A percentile compares a stretch with the other conserved stretches of the same genome.
These are phyloP conservation scores for Bufo bufo DNA, from an alignment of 2,113 vertebrate species.

Conservation along the genomic window DNA sequence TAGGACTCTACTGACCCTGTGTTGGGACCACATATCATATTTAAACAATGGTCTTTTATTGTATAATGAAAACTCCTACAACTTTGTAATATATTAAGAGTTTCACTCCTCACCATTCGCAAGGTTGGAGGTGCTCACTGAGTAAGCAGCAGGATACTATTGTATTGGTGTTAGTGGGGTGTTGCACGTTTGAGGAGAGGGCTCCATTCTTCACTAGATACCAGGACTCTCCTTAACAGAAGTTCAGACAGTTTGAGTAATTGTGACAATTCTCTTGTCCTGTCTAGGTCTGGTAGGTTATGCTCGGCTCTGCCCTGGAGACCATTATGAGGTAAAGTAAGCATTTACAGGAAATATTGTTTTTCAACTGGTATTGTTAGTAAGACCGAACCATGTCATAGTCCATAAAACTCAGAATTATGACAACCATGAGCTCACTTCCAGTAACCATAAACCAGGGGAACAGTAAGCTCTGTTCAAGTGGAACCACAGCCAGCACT, in stretches of 20 bases:
- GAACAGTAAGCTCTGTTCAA: neutral
- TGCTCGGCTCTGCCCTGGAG: constrained; percentile 93
- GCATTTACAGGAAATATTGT: neutral
- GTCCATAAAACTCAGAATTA: constrained; percentile 22
- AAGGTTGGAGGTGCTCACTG: too few relatives aligned
- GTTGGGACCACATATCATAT: too few relatives aligned
- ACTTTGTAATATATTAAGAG: too few relatives aligned
- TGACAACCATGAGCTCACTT: neutral
- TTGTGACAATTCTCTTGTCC: constrained; percentile 60
- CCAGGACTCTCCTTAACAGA: too few relatives aligned
- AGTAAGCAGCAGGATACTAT: too few relatives aligned
- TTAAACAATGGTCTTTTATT: too few relatives aligned
- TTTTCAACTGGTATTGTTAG: neutral
- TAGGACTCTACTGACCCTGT: too few relatives aligned
- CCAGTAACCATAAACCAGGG: neutral
- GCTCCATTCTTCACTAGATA: too few relatives aligned
- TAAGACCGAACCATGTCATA: neutral
- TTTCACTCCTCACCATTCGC: too few relatives aligned
- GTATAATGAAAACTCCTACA: too few relatives aligned
- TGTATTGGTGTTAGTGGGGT: too few relatives aligned
- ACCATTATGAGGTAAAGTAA: constrained; percentile 91
- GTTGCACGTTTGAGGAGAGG: too few relatives aligned
- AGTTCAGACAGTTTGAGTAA: neutral
- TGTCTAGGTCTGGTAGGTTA: constrained; percentile 90
- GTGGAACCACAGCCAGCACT: neutral